Evolutionary conservation across 2,888 invertebrate species (phyloP).

Genomic region (Dicroscelio sp.): DNA sequence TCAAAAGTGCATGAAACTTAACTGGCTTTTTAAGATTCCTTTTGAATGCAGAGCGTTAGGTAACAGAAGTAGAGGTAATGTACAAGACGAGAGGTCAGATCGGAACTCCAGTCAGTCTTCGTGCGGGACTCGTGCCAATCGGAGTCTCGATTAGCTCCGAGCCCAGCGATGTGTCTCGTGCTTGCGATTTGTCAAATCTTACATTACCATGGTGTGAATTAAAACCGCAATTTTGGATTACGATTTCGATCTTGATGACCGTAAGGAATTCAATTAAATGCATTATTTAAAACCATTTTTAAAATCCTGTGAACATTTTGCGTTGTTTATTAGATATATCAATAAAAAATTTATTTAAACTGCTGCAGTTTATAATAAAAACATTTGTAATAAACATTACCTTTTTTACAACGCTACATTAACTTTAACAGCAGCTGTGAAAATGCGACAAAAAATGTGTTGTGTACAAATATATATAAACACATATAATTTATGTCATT

Average conservation of each 20-base stretch:
- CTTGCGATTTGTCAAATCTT: conserved; percentile 18
- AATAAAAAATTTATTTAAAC: no score
- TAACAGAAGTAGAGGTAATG: conserved; percentile 65
- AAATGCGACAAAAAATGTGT: no score
- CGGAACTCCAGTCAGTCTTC: conserved; percentile 85
- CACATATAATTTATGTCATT: no score
- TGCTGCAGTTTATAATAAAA: no score
- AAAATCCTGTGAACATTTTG: no score
- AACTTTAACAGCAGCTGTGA: no score
- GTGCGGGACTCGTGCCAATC: conserved; percentile 86
- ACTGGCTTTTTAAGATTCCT: conserved; percentile 56
- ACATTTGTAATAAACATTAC: no score
- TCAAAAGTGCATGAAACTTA: conserved; percentile 26
- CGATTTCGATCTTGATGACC: conserved; percentile 44
- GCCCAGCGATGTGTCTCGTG: conserved; percentile 69
- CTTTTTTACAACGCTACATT: no score
- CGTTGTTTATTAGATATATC: no score
- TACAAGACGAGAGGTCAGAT: conserved; percentile 74
- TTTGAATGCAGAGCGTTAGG: conserved; percentile 65
- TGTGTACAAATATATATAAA: no score
- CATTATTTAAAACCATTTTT: no score
- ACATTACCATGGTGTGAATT: conserved; percentile 58
- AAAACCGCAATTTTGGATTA: conserved; percentile 58
- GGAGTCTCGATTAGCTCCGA: conserved; percentile 69
- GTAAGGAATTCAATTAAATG: no score